Base-by-base conservation (phyloP, 1,140 invertebrate genomes). In the Arion vulgaris region DNA sequence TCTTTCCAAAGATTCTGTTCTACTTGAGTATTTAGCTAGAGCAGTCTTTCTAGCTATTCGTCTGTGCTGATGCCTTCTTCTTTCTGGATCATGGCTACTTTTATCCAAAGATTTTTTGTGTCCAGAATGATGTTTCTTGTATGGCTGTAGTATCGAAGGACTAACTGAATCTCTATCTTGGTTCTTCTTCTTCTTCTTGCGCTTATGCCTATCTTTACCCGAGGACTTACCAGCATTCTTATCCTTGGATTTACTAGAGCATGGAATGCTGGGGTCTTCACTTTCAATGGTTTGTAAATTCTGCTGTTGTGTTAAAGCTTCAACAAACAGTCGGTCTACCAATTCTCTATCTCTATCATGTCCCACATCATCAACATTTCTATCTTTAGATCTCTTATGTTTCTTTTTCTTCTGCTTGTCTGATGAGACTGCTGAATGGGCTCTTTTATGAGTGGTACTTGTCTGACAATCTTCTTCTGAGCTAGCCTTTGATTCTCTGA, bases 101-200 rank as follows among this genome's bases (percentile, higher is more conserved):
- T 36, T 39, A 53, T 53, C 71, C 13, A 36, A 51, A 36, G 85
- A 85, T 53, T 80, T 87, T 78, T 89, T 89, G 72, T 89, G 88
- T 5, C 88, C 88, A 49, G 87, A 86, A 0, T 83, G 86, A 73
- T 89, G 88, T 80, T 89, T 89, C 71, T 89, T 89, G 75, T 49
- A 89, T 57, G 80, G n/a, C 5, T 71, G 83, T 68, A 49, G 28
- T 17, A 73, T 26, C 5, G 49, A 69, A 0, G 62, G 69, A 49
- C 66, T 75, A 49, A 17, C 34, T 28, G 76, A 83, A 53, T 28
- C 36, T 28, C 45, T 53, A 41, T 69, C 83, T 34, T 78, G 75
- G 26, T 77, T 82, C 66, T 83, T 84, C 75, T 80, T 73, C 49
- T 79, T 85, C 79, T 83, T 85, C 57, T 83, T 83, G 39, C 78